phyloP scores from a whole-genome alignment of 2,113 vertebrate genomes.

The Rhinolophus ferrumequinum region DNA sequence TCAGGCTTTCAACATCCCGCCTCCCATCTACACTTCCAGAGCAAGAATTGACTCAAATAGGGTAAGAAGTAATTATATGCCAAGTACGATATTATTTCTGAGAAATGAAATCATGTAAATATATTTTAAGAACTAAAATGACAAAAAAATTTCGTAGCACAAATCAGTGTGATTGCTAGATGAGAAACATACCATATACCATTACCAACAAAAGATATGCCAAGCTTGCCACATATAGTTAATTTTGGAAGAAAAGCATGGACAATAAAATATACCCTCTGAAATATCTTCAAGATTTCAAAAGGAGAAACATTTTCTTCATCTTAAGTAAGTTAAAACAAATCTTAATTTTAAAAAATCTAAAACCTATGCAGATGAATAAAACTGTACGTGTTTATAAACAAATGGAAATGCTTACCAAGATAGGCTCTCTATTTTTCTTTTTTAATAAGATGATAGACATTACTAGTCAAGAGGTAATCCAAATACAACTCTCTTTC shows the following conservation, averaged over 20 bases:
- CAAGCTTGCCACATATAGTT: not conserved
- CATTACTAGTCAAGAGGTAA: slow-evolving; percentile 7
- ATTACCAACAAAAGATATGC: not conserved
- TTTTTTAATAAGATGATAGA: not conserved
- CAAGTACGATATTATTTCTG: not conserved
- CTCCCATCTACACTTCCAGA: slow-evolving; percentile 90
- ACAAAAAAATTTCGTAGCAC: not conserved
- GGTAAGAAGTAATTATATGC: slow-evolving; percentile 86
- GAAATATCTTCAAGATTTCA: slow-evolving; percentile 23
- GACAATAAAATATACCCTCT: not conserved
- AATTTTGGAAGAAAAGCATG: not conserved
- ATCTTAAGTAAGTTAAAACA: not conserved
- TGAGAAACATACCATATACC: not conserved
- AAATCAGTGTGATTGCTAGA: not conserved
- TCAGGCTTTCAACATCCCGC: slow-evolving; percentile 94
- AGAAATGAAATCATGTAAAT: not conserved
- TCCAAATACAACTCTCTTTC: not conserved
- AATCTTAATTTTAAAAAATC: not conserved
- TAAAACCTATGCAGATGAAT: not conserved
- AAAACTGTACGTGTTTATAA: not conserved
- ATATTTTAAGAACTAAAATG: not conserved
- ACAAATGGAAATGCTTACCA: not conserved
- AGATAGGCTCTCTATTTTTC: not conserved
- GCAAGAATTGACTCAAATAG: slow-evolving; percentile 94
- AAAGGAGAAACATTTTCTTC: not conserved